phyloP scores from a whole-genome alignment of 2,113 vertebrate species.

The Peromyscus maniculatus region DNA sequence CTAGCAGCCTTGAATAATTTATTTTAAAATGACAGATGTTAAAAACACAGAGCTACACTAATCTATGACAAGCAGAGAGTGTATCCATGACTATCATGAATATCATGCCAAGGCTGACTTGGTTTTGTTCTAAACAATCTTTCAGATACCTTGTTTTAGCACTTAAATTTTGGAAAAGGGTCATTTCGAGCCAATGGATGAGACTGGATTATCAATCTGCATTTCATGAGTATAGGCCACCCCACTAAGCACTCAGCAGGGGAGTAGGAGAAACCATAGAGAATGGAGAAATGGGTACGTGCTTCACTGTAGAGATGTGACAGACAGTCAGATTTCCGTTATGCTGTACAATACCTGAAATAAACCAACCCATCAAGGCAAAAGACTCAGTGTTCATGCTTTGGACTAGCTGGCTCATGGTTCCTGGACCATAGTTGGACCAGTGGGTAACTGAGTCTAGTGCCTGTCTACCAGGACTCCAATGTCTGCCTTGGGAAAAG shows the following conservation, averaged over 20 bases:
- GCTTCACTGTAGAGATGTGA: accelerated
- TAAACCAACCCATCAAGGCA: no score
- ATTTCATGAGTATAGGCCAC: not conserved
- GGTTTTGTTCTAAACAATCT: conserved; percentile 14
- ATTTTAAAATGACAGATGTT: conserved; percentile 83
- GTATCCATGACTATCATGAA: conserved; percentile 42
- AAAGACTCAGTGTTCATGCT: not conserved
- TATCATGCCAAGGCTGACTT: conserved; percentile 72
- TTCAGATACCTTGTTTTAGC: conserved; percentile 45
- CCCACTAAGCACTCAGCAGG: not conserved
- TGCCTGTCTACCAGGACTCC: not conserved
- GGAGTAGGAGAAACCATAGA: accelerated
- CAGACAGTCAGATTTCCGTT: not conserved
- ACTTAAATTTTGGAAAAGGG: conserved; percentile 51
- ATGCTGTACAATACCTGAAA: not conserved
- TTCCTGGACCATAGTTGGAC: not conserved
- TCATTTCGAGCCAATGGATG: not conserved
- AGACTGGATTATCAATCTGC: not conserved
- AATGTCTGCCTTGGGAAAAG: not conserved
- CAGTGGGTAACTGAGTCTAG: not conserved
- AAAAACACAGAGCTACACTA: conserved; percentile 81
- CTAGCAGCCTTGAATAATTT: conserved; percentile 87
- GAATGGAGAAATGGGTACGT: not conserved
- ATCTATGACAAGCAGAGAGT: conserved; percentile 65
- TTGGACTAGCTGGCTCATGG: no score